These are phyloP conservation scores for Drosophila nr. perissopoda DNA, from an alignment of 2,888 invertebrate genomes.

Conservation along the genomic window DNA sequence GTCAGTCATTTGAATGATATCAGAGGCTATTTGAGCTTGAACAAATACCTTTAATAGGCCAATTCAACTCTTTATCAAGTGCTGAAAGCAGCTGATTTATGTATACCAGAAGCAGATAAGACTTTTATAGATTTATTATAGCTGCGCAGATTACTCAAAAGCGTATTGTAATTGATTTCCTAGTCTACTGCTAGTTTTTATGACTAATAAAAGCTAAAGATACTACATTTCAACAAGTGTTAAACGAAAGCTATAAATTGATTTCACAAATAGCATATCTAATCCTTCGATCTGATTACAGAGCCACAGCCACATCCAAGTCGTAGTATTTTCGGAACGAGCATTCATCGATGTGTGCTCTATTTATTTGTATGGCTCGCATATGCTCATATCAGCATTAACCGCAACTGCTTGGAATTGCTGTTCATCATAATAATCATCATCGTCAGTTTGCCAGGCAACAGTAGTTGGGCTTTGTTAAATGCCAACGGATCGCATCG, in stretches of 20 bases:
- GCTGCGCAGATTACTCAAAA: background rate
- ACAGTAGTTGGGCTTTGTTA: constrained; percentile 37
- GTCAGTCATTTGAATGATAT: background rate
- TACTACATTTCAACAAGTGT: background rate
- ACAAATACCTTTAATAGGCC: background rate
- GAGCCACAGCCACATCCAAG: background rate
- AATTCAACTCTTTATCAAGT: background rate
- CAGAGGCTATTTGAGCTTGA: background rate
- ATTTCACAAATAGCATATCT: background rate
- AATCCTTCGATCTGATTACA: background rate
- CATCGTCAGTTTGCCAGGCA: constrained; percentile 1
- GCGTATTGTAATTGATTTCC: background rate
- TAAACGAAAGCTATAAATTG: background rate
- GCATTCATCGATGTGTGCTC: background rate
- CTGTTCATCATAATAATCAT: constrained; percentile 14
- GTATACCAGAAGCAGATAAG: background rate
- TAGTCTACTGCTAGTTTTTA: background rate
- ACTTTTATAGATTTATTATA: background rate
- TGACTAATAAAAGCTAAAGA: background rate
- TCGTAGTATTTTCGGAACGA: background rate
- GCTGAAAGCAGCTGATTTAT: background rate
- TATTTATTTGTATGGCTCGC: constrained; percentile 22
- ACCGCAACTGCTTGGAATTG: constrained; percentile 35
- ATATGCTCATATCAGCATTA: constrained; percentile 42
- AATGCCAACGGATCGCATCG: constrained; percentile 42